Evolutionary conservation across 2,797 vertebrate species (phyloP).

Genomic region (Chelon auratus): DNA sequence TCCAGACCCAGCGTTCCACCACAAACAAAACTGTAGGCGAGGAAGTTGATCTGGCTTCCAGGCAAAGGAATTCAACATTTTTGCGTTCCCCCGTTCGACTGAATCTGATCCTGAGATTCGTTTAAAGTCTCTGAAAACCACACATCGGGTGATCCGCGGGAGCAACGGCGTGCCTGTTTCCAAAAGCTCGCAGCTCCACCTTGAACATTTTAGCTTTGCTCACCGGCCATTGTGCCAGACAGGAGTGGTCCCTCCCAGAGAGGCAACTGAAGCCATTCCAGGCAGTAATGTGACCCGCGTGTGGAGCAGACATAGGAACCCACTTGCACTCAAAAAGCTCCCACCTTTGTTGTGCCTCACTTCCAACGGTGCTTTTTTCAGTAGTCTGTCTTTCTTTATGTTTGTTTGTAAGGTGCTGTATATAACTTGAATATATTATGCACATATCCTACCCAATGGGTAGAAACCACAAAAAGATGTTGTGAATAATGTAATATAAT

Average conservation of each 20-base stretch:
- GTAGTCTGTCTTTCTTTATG: slow-evolving; percentile 86
- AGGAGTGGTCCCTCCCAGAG: not conserved
- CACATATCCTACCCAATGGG: slow-evolving; percentile 99
- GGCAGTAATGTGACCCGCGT: slow-evolving; percentile 65
- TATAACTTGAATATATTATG: slow-evolving; percentile 97
- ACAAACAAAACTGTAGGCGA: too few relatives aligned
- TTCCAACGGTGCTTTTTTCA: slow-evolving; percentile 96
- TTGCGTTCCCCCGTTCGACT: not conserved
- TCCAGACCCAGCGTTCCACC: too few relatives aligned
- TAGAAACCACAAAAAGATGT: slow-evolving; percentile 89
- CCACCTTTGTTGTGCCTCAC: slow-evolving; percentile 95
- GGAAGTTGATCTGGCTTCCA: too few relatives aligned
- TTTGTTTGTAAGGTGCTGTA: slow-evolving; percentile 95
- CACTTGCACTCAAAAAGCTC: slow-evolving; percentile 86
- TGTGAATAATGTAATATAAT: slow-evolving; percentile 98
- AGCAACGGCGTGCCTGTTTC: slow-evolving; percentile 3
- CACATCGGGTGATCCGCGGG: not conserved
- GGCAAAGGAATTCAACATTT: too few relatives aligned
- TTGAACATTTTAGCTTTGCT: slow-evolving; percentile 5
- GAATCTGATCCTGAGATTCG: slow-evolving; percentile 18
- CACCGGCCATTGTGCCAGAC: slow-evolving; percentile 46
- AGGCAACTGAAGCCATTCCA: slow-evolving; percentile 53
- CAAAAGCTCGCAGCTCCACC: slow-evolving; percentile 15
- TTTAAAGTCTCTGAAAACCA: not conserved
- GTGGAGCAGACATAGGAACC: slow-evolving; percentile 85